Conservation (phyloP, 2,113 vertebrate genomes). For the Hystrix cristata region DNA sequence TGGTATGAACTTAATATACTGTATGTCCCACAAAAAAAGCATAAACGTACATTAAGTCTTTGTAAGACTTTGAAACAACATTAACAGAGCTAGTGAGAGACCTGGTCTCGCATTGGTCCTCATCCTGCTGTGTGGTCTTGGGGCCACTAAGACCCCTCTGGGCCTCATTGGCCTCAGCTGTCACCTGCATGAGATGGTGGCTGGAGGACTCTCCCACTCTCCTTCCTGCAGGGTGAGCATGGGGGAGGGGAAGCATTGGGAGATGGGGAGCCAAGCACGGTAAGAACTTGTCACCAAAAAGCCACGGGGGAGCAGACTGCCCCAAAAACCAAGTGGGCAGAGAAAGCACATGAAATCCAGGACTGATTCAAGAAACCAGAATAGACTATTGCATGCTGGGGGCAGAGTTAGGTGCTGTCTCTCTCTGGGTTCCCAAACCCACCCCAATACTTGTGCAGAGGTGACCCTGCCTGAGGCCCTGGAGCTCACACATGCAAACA, state of each 20-base stretch:
- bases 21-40: conserved; percentile 96
- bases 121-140: neutral
- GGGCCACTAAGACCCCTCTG: neutral
- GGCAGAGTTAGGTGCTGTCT: neutral
- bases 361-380: neutral
- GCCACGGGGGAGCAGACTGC: neutral
- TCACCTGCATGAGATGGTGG: neutral
- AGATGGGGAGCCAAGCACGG: neutral
- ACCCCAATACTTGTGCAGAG: accelerated
- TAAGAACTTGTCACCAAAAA: neutral
- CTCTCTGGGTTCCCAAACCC: neutral
- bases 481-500: neutral
- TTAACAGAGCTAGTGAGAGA: neutral
- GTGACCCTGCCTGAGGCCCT: no score
- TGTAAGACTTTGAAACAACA: conserved; percentile 88
- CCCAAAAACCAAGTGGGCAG: neutral
- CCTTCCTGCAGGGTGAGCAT: neutral
- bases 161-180: neutral
- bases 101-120: neutral
- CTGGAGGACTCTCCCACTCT: neutral
- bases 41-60: conserved; percentile 98
- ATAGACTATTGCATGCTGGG: neutral
- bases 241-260: no score
- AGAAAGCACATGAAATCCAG: neutral
- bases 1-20: conserved; percentile 98